Conservation (phyloP, 2,888 invertebrate species). For the Torymus aiolomorphi region DNA sequence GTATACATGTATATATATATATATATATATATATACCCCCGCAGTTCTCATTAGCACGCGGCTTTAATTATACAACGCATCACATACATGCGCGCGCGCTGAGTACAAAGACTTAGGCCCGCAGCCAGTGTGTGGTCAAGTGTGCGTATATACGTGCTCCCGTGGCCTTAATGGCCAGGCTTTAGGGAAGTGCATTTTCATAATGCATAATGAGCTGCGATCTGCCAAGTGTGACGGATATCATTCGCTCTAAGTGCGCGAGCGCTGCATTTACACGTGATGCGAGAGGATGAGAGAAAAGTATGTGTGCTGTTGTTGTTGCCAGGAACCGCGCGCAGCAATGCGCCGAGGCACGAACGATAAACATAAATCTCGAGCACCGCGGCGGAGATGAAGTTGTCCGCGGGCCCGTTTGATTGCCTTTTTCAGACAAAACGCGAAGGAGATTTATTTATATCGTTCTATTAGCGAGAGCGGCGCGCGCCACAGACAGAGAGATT, state of each 20-base stretch:
- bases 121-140: not conserved
- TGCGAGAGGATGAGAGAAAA: no score
- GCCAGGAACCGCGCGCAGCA: not conserved
- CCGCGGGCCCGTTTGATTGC: not conserved
- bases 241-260: slow-evolving; percentile 20
- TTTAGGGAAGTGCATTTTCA: slow-evolving; percentile 59
- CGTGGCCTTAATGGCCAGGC: slow-evolving; percentile 18
- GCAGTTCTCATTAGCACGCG: slow-evolving; percentile 41
- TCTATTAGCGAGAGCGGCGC: no score
- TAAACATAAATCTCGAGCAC: no score
- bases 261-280: no score
- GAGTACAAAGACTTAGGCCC: not conserved
- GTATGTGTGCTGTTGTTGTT: not conserved
- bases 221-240: slow-evolving; percentile 56
- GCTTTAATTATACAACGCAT: slow-evolving; percentile 12
- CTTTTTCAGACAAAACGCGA: no score
- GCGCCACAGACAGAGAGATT: not conserved
- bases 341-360: not conserved
- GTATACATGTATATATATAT: no score
- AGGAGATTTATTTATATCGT: no score
- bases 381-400: slow-evolving; percentile 13
- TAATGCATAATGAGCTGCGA: slow-evolving; percentile 35
- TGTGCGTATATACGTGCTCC: not conserved
- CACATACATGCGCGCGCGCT: not conserved
- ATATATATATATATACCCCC: not conserved